Base-by-base conservation (phyloP, 2,113 vertebrate species). In the Martes martes region DNA sequence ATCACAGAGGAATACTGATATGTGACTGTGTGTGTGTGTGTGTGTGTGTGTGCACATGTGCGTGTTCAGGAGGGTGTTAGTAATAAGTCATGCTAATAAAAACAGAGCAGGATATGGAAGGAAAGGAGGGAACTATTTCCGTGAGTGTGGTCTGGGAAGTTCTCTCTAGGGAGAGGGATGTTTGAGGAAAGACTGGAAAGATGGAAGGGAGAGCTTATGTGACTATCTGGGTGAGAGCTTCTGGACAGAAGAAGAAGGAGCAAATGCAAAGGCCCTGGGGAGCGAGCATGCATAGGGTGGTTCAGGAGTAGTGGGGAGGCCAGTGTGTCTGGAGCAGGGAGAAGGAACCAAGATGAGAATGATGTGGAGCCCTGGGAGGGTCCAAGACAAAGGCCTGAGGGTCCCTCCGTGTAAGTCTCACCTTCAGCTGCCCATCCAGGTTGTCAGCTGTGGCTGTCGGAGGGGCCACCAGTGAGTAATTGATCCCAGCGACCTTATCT, bases 401-500 rank as follows among this genome's bases (percentile, higher is more conserved):
- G 69, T 7, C 19, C 85, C 73, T 65, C 7, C 0, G 6, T 5
- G n/a, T 36, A 7, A 73, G 21, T 59, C 99, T 98, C 92, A 99
- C 99, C 99, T 99, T 99, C 83, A 99, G 95, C 0, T 63, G 45
- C 0, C 2, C 11, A 0, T 98, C 98, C 96, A 99, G 85, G 3
- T 21, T 96, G 42, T 96, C 45, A 0, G 88, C 2, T 0, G 97
- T 97, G 59, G 47, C 86, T 28, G 1, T 11, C 0, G 98, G 98
- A 28, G 98, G 57, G 23, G 95, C 97, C 90, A 99, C 96, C 85
- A 99, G 90, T 2, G 98, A 96, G 24, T 99, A 99, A 97, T 99
- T 97, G 0, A 99, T 97, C 7, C 97, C 98, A 13, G 85, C 55
- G 59, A 89, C 85, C 1, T 16, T 4, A 73, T 98, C 98, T 73